A percentile compares a stretch with the other conserved stretches of the same genome.
Evolutionary conservation across 1,140 invertebrate genomes (phyloP).

Genomic region (Penaeus vannamei): DNA sequence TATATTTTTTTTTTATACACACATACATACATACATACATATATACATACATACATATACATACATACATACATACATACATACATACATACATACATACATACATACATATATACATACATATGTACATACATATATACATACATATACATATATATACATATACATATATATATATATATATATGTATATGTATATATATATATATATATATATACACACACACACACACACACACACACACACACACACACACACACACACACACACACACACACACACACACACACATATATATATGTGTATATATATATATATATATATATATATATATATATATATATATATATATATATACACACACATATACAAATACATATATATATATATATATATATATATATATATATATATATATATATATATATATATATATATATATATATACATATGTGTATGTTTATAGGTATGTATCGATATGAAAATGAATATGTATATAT

Average conservation of each 20-base stretch:
- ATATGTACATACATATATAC: too few species aligned
- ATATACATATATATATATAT: conserved; percentile 20
- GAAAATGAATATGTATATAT: not conserved
- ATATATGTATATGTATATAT: conserved; percentile 8
- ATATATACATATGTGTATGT: not conserved
- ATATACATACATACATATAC: not conserved
- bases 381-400: conserved; percentile 27
- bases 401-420: not conserved
- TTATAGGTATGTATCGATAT: not conserved
- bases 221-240: not conserved
- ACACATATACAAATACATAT: not conserved
- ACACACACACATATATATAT: not conserved
- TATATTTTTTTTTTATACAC: not conserved
- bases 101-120: not conserved
- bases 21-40: not conserved
- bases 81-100: not conserved
- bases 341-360: not conserved
- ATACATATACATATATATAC: not conserved
- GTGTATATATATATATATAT: conserved; percentile 11
- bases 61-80: not conserved
- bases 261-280: conserved; percentile 11
- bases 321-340: conserved; percentile 26
- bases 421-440: not conserved
- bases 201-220: not conserved
- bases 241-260: conserved; percentile 9